These are phyloP conservation scores for Lepeophtheirus nordmannii DNA, from an alignment of 2,888 invertebrate genomes.

Conservation along the genomic window DNA sequence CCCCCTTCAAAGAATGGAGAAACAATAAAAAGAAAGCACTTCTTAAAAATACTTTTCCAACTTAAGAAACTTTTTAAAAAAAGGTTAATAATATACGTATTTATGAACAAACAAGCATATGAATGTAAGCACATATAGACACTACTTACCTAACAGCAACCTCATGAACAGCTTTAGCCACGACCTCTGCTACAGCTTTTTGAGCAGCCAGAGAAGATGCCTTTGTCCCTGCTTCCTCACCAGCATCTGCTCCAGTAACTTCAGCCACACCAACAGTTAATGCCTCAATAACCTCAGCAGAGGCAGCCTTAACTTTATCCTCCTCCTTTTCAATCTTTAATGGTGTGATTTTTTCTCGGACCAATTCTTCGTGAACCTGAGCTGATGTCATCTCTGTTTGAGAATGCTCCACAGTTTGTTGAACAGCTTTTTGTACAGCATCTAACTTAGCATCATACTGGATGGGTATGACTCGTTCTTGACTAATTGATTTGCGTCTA, in stretches of 20 bases:
- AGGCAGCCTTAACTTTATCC: conserved; percentile 23
- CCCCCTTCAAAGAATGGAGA: too few species aligned
- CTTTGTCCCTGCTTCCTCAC: conserved; percentile 21
- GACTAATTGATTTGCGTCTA: not conserved
- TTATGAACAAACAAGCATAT: too few species aligned
- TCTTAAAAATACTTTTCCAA: too few species aligned
- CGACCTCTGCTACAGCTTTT: conserved; percentile 6
- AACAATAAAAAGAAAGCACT: too few species aligned
- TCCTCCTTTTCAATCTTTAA: conserved; percentile 23
- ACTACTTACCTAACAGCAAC: conserved; percentile 7
- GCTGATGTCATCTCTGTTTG: conserved; percentile 15
- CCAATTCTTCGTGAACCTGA: conserved; percentile 15
- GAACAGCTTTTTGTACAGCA: conserved; percentile 18
- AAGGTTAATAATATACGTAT: too few species aligned
- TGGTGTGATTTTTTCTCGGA: conserved; percentile 13
- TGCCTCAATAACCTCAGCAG: conserved; percentile 24
- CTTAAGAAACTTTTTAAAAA: too few species aligned
- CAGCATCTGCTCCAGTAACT: conserved; percentile 18
- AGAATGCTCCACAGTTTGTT: not conserved
- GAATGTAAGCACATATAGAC: too few species aligned
- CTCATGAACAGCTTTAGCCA: conserved; percentile 2
- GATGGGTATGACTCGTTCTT: conserved; percentile 22
- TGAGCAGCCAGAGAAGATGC: conserved; percentile 11
- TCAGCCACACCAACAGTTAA: conserved; percentile 23
- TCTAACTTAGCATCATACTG: conserved; percentile 18